Evolutionary conservation across 2,888 invertebrate genomes (phyloP), one percentile per base, ranked within the genome.

Genomic region (Platynereis dumerilii): DNA sequence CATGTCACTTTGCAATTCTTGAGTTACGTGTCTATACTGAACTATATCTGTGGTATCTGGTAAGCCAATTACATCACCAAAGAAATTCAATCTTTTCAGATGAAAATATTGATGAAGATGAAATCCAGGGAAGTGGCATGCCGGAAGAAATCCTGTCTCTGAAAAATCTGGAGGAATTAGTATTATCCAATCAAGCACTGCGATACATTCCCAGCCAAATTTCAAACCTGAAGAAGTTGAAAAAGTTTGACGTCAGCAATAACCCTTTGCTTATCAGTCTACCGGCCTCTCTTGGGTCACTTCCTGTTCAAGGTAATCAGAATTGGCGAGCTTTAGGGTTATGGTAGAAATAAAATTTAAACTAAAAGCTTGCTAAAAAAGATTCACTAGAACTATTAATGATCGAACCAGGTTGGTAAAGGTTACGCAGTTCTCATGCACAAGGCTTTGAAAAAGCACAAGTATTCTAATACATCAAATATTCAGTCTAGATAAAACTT

Each of bases 111-210:
- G 34, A 7, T 34, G 34, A 34, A 34, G 34, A 34, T 34, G 34
- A 34, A 7, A 34, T 34, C 34, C 12, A 5, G 5, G 34, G 34
- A 5, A 34, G 34, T 34, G 60, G 28, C 1, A 52, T 60, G 2
- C 76, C 76, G 10, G 64, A 48, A 5, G 72, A 26, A 20, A 20
- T 61, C 5, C 39, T 12, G 24, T 12, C 48, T 17, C 39, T 52
- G 22, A 7, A 3, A 0, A 71, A 67, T 15, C 64, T 79, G 48
- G 69, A 68, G 52, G 71, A 74, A 55, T 72, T 79, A 17, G 55
- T 68, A 58, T 74, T 75, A 1, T 71, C 74, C 59, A 75, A 77
- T 62, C 72, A 75, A 2, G 77, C 77, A 1, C 58, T 66, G n/a
- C 67, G 74, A 10, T 57, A 59, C 1, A 63, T 80, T 26, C 60